Conservation (phyloP, 2,797 vertebrate genomes). For the Parauchenoglanis ngamensis region DNA sequence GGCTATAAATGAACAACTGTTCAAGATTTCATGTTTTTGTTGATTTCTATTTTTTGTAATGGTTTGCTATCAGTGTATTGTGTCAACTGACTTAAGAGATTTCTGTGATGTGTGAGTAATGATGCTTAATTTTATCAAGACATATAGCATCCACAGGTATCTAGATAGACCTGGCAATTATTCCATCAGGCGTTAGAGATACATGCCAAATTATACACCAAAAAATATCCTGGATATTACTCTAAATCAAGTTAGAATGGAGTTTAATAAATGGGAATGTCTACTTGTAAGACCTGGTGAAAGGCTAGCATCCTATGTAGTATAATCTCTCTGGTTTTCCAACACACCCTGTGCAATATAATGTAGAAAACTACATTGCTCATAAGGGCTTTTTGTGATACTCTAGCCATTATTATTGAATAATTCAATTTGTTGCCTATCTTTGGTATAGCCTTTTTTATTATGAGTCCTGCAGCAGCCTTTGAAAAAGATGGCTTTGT, state of each 20-base stretch:
- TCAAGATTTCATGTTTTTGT: not conserved
- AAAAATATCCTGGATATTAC: not conserved
- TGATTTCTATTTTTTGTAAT: not conserved
- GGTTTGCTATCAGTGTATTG: not conserved
- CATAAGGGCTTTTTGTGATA: too few species aligned
- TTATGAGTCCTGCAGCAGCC: not conserved
- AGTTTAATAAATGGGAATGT: not conserved
- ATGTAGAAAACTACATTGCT: not conserved
- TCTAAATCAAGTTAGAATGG: not conserved
- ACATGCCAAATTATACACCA: not conserved
- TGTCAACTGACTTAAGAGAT: not conserved
- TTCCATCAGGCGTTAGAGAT: not conserved
- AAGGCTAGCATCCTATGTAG: not conserved
- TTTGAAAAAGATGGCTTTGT: not conserved
- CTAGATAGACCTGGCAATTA: not conserved
- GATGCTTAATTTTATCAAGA: not conserved
- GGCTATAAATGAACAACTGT: too few species aligned
- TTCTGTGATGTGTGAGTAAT: not conserved
- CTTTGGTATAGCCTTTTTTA: not conserved
- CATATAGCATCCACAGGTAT: not conserved
- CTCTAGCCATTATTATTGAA: not conserved
- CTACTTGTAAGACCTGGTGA: not conserved
- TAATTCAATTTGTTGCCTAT: not conserved
- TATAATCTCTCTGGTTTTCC: not conserved
- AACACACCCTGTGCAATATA: not conserved